phyloP scores from a whole-genome alignment of 2,888 invertebrate genomes.

The Erynnis tages region DNA sequence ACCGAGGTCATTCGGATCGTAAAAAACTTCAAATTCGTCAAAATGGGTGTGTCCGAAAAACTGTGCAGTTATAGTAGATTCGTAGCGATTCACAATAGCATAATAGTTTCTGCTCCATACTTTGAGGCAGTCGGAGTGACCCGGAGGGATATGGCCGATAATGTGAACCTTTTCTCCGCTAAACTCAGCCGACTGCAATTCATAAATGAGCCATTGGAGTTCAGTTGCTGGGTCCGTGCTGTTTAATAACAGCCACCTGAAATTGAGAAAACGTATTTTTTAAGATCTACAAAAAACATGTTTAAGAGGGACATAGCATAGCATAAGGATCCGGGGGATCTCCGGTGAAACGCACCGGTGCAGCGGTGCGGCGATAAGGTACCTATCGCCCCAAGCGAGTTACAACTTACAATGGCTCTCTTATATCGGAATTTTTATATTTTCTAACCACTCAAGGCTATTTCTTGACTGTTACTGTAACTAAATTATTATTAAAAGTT shows the following conservation, averaged over 20 bases:
- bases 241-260: slow-evolving; percentile 93
- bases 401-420: too few relatives aligned
- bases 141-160: slow-evolving; percentile 98
- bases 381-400: too few relatives aligned
- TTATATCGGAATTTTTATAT: too few relatives aligned
- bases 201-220: slow-evolving; percentile 96
- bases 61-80: slow-evolving; percentile 93
- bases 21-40: slow-evolving; percentile 97
- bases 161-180: slow-evolving; percentile 97
- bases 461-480: too few relatives aligned
- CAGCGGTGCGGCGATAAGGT: too few relatives aligned
- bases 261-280: slow-evolving; percentile 33
- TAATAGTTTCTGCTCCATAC: slow-evolving; percentile 98
- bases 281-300: too few relatives aligned
- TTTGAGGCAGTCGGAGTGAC: slow-evolving; percentile 95
- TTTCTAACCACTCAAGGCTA: too few relatives aligned
- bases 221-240: slow-evolving; percentile 98
- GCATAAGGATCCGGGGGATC: too few relatives aligned
- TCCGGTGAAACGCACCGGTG: too few relatives aligned
- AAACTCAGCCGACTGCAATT: slow-evolving; percentile 95
- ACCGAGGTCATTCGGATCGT: slow-evolving; percentile 91
- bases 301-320: too few relatives aligned
- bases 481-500: too few relatives aligned
- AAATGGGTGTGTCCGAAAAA: slow-evolving; percentile 98
- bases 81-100: slow-evolving; percentile 92